Conservation (phyloP, 2,888 invertebrate genomes). For the Dryococelus australis region DNA sequence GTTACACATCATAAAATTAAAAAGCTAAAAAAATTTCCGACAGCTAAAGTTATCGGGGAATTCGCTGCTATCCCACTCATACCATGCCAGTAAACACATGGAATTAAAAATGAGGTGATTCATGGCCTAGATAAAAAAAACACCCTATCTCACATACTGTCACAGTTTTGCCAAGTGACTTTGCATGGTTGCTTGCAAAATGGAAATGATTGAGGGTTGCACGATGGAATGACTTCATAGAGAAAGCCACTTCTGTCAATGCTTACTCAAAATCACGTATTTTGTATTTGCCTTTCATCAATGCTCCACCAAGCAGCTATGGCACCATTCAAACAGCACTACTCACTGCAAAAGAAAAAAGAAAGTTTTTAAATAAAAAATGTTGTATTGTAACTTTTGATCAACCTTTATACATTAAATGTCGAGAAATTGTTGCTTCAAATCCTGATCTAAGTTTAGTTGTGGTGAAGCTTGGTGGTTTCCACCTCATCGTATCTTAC, state of each 20-base stretch:
- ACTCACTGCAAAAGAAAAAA: background rate
- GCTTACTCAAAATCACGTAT: too few relatives aligned
- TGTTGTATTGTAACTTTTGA: conserved; percentile 1
- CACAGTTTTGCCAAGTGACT: background rate
- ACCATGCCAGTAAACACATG: background rate
- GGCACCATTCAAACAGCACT: background rate
- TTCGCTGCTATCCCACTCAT: background rate
- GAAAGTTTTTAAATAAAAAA: background rate
- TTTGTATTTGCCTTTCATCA: too few relatives aligned
- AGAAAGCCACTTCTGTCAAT: too few relatives aligned
- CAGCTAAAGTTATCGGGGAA: too few relatives aligned
- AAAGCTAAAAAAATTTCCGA: background rate
- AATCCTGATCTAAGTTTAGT: background rate
- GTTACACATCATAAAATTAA: background rate
- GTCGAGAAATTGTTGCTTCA: background rate
- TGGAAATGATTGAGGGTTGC: background rate
- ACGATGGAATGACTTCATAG: too few relatives aligned
- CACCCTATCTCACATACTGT: background rate
- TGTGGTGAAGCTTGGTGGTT: conserved; percentile 17
- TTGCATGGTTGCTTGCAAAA: background rate
- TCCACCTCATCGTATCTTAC: conserved; percentile 35
- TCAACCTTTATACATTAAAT: background rate
- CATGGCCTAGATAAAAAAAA: background rate
- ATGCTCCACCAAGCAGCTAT: too few relatives aligned
- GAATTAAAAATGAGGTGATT: background rate